A percentile compares a stretch with the other conserved stretches of the same genome.
Conservation (phyloP, 2,888 invertebrate species). For the Clivina fossor region DNA sequence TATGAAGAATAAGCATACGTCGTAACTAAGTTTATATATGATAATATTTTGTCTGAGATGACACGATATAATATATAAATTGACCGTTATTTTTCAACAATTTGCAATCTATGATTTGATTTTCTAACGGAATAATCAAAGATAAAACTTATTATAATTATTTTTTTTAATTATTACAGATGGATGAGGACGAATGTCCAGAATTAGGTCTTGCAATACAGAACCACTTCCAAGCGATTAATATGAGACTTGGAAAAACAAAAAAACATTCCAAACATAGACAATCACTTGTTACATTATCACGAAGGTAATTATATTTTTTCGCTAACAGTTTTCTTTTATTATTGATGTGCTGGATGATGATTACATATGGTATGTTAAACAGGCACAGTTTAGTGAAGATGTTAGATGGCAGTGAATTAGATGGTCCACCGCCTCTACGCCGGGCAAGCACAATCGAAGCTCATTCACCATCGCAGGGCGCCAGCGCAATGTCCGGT, state of each 20-base stretch:
- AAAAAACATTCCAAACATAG: slow-evolving; percentile 76
- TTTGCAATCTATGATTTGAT: too few species aligned
- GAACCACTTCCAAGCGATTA: slow-evolving; percentile 87
- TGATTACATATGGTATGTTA: too few species aligned
- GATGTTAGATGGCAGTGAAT: slow-evolving; percentile 69
- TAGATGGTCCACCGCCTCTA: slow-evolving; percentile 73
- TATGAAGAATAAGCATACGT: too few species aligned
- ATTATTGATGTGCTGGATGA: neutral
- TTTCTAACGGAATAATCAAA: too few species aligned
- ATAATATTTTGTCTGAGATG: too few species aligned
- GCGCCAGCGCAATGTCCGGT: slow-evolving; percentile 42
- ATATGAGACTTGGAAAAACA: slow-evolving; percentile 72
- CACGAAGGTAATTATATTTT: slow-evolving; percentile 65
- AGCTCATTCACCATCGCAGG: slow-evolving; percentile 42
- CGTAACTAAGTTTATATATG: too few species aligned
- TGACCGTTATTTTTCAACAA: too few species aligned
- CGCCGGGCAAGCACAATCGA: slow-evolving; percentile 57
- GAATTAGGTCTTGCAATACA: slow-evolving; percentile 81
- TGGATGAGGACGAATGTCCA: slow-evolving; percentile 83
- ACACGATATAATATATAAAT: too few species aligned
- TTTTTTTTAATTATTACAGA: slow-evolving; percentile 54
- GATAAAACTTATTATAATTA: neutral
- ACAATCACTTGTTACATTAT: slow-evolving; percentile 82
- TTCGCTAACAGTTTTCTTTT: neutral
- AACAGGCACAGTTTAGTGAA: slow-evolving; percentile 76